Base-by-base conservation (phyloP, 2,888 invertebrate species). In the Oxystoma pomonae region DNA sequence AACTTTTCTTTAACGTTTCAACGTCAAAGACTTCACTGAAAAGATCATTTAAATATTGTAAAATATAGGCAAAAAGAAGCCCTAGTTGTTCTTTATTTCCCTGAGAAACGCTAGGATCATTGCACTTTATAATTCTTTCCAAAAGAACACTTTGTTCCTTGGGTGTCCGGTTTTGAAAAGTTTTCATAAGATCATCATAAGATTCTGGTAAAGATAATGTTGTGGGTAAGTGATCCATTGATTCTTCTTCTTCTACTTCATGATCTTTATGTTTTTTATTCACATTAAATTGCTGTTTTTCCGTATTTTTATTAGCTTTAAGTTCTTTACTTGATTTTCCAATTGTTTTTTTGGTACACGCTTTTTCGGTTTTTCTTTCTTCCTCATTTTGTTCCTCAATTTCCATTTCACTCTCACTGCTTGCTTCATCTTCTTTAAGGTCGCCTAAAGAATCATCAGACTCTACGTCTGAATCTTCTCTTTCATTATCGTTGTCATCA, bases 51-150 rank as follows among this genome's bases (percentile, higher is more conserved):
- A 92, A 80, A 74, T 91, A 88, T 77, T 94, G 91, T 22, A 96
- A 76, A 68, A 95, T 77, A 74, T 89, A 90, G 0, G 87, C 86
- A 75, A 91, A 94, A 0, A 97, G 77, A 70, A 86, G 83, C 60
- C 87, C 85, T 12, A 96, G 81, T 73, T 89, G 87, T 49, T 89
- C 87, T 76, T 91, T 92, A 75, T 96, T 96, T 16, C 87, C 87
- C 68, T 87, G 87, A 3, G 87, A 87, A 59, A 95, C 78, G 72
- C 92, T 88, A 1, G 92, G 92, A 78, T 96, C 92, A 80, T 94
- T 91, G 73, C 90, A 92, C 80, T 94, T 94, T 17, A 96, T 89
- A 69, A 97, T 87, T 72, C 92, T 86, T 73, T 91, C 90, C 57
- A 96, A 76, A 9, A 94, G 88, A 12, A 86, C 81, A 0, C 86